Evolutionary conservation across 1,140 invertebrate genomes (phyloP).

Genomic region (Drosophila pandora): DNA sequence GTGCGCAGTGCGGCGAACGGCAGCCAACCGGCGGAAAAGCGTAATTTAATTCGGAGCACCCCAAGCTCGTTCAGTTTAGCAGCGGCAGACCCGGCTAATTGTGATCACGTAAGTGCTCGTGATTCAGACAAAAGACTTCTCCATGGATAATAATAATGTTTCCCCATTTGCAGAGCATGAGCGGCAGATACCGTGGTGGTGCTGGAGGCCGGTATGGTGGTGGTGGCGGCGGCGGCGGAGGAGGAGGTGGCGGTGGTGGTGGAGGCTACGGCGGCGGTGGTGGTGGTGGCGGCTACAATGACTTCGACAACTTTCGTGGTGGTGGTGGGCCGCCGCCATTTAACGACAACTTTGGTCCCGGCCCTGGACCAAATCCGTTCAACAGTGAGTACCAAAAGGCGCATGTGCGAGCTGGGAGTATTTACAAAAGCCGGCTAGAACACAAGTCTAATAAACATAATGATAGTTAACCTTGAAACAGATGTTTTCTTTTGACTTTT

Average conservation of each 20-base stretch:
- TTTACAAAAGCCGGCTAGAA: no score
- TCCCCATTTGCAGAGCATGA: conserved; percentile 62
- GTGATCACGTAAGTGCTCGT: conserved; percentile 74
- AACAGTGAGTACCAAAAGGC: conserved; percentile 56
- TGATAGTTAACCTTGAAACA: no score
- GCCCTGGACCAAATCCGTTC: conserved; percentile 68
- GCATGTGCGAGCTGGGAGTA: no score
- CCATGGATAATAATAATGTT: neutral
- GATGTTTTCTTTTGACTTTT: no score
- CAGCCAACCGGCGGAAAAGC: conserved; percentile 25
- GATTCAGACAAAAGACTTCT: conserved; percentile 6
- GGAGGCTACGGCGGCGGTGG: conserved; percentile 40
- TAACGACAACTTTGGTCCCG: conserved; percentile 66
- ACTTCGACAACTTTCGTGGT: conserved; percentile 65
- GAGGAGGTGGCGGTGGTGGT: conserved; percentile 40
- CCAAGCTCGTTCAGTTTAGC: conserved; percentile 17
- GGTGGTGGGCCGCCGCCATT: conserved; percentile 54
- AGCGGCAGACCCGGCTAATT: conserved; percentile 49
- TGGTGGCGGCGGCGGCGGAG: conserved; percentile 57
- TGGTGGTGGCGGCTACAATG: conserved; percentile 65
- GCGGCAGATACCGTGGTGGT: conserved; percentile 71
- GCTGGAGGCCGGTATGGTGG: conserved; percentile 50
- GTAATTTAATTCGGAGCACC: conserved; percentile 26
- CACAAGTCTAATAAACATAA: no score
- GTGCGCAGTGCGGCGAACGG: conserved; percentile 14